Base-by-base conservation (phyloP, 1,140 invertebrate genomes). In the Drosophila kohkoa region DNA sequence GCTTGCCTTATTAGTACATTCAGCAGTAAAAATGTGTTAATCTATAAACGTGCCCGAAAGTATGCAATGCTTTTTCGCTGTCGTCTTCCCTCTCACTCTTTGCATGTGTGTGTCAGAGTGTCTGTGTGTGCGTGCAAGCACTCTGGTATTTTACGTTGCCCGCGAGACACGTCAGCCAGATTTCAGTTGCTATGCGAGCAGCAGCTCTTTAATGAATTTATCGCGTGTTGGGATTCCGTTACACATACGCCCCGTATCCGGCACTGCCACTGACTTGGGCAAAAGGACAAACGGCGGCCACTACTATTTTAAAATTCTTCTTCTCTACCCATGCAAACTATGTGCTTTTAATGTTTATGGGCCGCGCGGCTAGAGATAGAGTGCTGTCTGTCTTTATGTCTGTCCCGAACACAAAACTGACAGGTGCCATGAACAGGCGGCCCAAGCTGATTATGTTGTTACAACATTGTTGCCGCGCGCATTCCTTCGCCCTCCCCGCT, bases 1-100 rank as follows among this genome's bases (percentile, higher is more conserved):
- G 85, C 88, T 89, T 88, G 85, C 81, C 85, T 89, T 89, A 89
- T 89, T 88, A 88, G 83, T 88, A 89, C 83, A 81, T 89, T 89
- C 85, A 85, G 85, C 85, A 89, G 81, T 89, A 89, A 89, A 89
- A 89, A 89, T 85, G 85, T 89, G 85, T 89, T 89, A 89, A 89
- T 89, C 85, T 89, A 89, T 89, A 89, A 89, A 89, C 78, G 85
- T 89, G 69, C 69, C 71, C 76, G 60, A 71, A 75, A 75, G 73
- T 71, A 75, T 71, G 72, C 68, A 71, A 67, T 62, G 75, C 57
- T 58, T 63, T 67, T 70, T 59, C 58, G 35, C 30, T n/a, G 16
- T 30, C 28, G 10, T 13, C 41, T 59, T 25, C 11, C 49, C 5
- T 13, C 13, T 35, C 20, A 4, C 6, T 52, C 7, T 11, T 1